Evolutionary conservation across 2,797 vertebrate genomes (phyloP).

Genomic region (Bryconaethiops microstoma): DNA sequence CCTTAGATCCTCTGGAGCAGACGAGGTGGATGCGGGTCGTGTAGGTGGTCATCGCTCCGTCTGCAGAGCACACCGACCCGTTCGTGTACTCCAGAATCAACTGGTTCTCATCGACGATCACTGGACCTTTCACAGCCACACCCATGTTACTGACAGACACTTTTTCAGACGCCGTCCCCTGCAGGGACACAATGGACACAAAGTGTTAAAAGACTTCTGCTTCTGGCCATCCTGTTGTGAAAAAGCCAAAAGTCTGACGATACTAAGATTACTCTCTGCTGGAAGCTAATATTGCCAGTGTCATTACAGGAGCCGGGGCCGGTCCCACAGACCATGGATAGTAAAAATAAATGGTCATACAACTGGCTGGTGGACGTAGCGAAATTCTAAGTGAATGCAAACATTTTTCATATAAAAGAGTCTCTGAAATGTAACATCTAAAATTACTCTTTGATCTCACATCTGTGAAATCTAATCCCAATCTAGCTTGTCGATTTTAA

Average conservation of each 20-base stretch:
- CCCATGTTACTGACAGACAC: conserved; percentile 90
- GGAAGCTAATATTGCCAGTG: too few relatives aligned
- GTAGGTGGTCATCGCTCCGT: conserved; percentile 73
- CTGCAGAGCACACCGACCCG: conserved; percentile 82
- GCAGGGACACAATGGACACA: conserved; percentile 1
- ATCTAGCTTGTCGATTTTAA: too few relatives aligned
- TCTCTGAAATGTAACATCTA: too few relatives aligned
- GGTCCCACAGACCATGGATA: too few relatives aligned
- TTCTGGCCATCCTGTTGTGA: neutral
- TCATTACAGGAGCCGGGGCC: too few relatives aligned
- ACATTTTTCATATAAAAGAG: too few relatives aligned
- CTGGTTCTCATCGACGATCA: conserved; percentile 78
- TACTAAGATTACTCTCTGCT: neutral
- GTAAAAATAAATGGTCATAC: too few relatives aligned
- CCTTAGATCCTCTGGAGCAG: conserved; percentile 81
- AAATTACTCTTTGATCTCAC: too few relatives aligned
- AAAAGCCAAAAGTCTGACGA: neutral
- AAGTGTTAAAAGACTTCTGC: neutral
- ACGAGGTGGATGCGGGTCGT: conserved; percentile 86
- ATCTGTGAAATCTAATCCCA: too few relatives aligned
- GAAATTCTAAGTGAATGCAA: too few relatives aligned
- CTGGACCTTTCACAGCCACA: conserved; percentile 79
- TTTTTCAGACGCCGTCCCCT: conserved; percentile 77
- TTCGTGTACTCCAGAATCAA: conserved; percentile 87
- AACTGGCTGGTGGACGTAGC: too few relatives aligned